A percentile compares a stretch with the other conserved stretches of the same genome.
phyloP scores from a whole-genome alignment of 2,888 invertebrate genomes.

The Phalera bucephala region DNA sequence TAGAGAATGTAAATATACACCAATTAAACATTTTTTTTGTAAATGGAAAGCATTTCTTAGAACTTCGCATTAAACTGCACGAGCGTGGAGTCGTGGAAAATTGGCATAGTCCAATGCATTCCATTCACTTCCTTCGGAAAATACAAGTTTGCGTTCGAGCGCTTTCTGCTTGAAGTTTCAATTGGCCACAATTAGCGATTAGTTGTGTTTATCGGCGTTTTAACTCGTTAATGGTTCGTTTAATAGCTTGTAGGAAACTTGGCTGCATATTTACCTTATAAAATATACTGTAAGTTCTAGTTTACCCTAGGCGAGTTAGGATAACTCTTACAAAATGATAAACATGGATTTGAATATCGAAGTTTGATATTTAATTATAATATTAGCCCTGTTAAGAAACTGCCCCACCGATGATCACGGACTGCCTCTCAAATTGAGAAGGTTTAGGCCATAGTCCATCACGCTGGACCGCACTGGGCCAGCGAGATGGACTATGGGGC shows the following conservation, averaged over 20 bases:
- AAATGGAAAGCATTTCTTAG: constrained; percentile 34
- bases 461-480: too few species aligned
- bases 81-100: constrained; percentile 36
- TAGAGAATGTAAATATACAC: constrained; percentile 22
- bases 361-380: too few species aligned
- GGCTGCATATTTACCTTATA: too few species aligned
- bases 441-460: too few species aligned
- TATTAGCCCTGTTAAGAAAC: too few species aligned
- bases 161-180: constrained; percentile 28
- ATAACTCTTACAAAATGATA: too few species aligned
- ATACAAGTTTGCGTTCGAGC: constrained; percentile 28
- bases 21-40: constrained; percentile 24
- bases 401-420: too few species aligned
- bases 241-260: background rate
- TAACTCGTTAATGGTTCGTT: background rate
- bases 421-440: too few species aligned
- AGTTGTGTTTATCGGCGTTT: constrained; percentile 6
- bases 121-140: constrained; percentile 25
- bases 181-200: constrained; percentile 33
- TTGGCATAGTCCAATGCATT: constrained; percentile 34
- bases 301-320: too few species aligned
- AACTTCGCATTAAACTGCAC: constrained; percentile 35
- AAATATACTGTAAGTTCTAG: background rate
- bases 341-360: too few species aligned
- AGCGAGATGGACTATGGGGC: too few species aligned